These are phyloP conservation scores for Scortum barcoo DNA, from an alignment of 2,113 vertebrate species.

Conservation along the genomic window DNA sequence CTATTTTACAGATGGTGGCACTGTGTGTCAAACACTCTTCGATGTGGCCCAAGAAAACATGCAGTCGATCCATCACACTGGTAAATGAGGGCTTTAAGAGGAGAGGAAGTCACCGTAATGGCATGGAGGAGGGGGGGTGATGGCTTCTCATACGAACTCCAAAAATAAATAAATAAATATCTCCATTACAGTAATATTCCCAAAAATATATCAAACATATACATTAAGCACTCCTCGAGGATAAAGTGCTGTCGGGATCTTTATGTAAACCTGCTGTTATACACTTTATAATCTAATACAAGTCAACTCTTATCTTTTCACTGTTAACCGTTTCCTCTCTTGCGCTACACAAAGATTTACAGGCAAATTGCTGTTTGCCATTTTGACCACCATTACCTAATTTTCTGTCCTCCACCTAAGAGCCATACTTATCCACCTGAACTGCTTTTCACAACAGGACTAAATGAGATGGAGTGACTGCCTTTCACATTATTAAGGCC, in stretches of 20 bases:
- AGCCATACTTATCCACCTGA: slow-evolving; percentile 28
- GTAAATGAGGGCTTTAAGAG: slow-evolving; percentile 27
- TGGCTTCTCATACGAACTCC: slow-evolving; percentile 67
- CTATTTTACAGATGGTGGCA: slow-evolving; percentile 69
- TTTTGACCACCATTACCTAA: slow-evolving; percentile 29
- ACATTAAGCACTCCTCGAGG: slow-evolving; percentile 52
- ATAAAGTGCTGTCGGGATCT: slow-evolving; percentile 53
- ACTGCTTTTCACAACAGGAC: slow-evolving; percentile 26
- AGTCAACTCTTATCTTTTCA: slow-evolving; percentile 23
- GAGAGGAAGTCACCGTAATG: slow-evolving; percentile 25
- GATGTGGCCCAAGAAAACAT: slow-evolving; percentile 57
- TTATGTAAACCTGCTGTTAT: slow-evolving; percentile 48
- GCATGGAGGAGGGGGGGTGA: slow-evolving; percentile 27
- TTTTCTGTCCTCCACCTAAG: slow-evolving; percentile 17
- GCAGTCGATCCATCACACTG: slow-evolving; percentile 54
- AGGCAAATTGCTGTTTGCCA: slow-evolving; percentile 19
- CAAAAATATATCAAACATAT: slow-evolving; percentile 67
- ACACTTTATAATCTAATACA: slow-evolving; percentile 46
- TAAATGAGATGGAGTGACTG: slow-evolving; percentile 54
- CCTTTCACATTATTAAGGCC: slow-evolving; percentile 59
- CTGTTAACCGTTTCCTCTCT: slow-evolving; percentile 1
- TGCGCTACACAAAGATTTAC: neutral
- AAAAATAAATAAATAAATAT: slow-evolving; percentile 64
- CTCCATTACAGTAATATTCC: slow-evolving; percentile 46
- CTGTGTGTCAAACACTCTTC: slow-evolving; percentile 30